A percentile compares a stretch with the other conserved stretches of the same genome.
phyloP scores from a whole-genome alignment of 2,113 vertebrate genomes.

The Mesitornis unicolor region DNA sequence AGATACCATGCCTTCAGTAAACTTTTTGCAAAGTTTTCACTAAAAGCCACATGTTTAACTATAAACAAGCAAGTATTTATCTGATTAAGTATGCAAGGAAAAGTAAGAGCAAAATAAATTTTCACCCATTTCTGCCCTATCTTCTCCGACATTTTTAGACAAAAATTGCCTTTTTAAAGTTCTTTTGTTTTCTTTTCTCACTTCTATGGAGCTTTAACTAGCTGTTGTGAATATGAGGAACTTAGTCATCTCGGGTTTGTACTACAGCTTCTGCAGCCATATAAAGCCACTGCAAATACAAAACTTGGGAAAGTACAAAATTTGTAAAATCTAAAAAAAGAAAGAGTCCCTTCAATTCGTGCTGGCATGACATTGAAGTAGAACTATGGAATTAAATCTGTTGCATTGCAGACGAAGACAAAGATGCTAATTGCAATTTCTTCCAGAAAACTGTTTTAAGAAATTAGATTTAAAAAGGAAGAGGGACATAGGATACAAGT shows the following conservation, averaged over 20 bases:
- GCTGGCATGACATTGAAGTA: background rate
- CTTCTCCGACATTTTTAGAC: background rate
- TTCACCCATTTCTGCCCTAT: background rate
- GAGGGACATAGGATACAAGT: background rate
- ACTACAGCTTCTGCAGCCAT: background rate
- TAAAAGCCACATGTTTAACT: background rate
- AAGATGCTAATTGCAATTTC: background rate
- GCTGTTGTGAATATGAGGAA: background rate
- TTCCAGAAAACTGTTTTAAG: background rate
- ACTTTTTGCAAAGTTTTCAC: background rate
- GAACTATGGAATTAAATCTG: background rate
- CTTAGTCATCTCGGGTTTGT: background rate
- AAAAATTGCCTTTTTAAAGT: background rate
- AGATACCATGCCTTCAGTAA: background rate
- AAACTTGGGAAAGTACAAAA: background rate
- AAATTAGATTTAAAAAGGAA: background rate
- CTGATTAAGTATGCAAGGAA: background rate
- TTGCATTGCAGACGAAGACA: background rate
- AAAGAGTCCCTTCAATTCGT: background rate
- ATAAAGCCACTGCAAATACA: background rate
- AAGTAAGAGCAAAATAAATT: background rate
- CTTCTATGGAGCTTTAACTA: background rate
- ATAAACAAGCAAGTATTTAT: background rate
- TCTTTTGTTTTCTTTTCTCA: background rate
- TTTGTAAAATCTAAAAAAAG: background rate